Evolutionary conservation across 1,140 invertebrate species (phyloP).

Genomic region (Ephestia elutella): DNA sequence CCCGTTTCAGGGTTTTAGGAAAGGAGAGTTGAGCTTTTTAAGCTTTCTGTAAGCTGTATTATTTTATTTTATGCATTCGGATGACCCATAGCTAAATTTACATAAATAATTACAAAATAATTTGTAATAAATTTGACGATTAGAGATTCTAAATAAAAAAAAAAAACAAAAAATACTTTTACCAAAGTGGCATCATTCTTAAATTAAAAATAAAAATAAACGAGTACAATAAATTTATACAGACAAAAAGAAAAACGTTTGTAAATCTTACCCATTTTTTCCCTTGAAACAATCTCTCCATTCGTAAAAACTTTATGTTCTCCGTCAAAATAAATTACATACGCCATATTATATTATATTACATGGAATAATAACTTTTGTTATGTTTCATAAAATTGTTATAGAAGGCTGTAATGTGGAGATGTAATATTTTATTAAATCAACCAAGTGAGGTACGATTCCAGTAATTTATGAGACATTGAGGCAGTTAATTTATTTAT

Average conservation of each 20-base stretch:
- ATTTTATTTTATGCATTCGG: background rate
- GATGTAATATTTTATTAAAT: constrained; percentile 6
- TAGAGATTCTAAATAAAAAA: too few relatives aligned
- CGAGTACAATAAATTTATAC: too few relatives aligned
- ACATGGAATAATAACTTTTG: constrained; percentile 5
- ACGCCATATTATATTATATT: background rate
- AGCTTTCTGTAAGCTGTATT: background rate
- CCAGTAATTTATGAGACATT: background rate
- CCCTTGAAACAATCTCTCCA: background rate
- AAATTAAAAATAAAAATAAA: too few relatives aligned
- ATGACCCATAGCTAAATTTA: too few relatives aligned
- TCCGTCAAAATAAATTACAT: constrained; percentile 8
- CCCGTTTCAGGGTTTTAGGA: background rate
- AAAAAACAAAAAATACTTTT: too few relatives aligned
- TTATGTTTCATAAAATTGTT: constrained; percentile 11
- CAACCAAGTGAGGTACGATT: background rate
- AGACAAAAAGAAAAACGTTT: too few relatives aligned
- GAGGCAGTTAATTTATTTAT: too few relatives aligned
- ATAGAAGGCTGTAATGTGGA: background rate
- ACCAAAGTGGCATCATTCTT: too few relatives aligned
- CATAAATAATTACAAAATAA: too few relatives aligned
- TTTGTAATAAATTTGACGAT: too few relatives aligned
- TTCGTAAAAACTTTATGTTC: constrained; percentile 9
- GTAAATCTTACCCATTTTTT: background rate
- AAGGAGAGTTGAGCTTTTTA: background rate